These are phyloP conservation scores for Habropoda laboriosa DNA, from an alignment of 1,140 invertebrate genomes.

Conservation along the genomic window DNA sequence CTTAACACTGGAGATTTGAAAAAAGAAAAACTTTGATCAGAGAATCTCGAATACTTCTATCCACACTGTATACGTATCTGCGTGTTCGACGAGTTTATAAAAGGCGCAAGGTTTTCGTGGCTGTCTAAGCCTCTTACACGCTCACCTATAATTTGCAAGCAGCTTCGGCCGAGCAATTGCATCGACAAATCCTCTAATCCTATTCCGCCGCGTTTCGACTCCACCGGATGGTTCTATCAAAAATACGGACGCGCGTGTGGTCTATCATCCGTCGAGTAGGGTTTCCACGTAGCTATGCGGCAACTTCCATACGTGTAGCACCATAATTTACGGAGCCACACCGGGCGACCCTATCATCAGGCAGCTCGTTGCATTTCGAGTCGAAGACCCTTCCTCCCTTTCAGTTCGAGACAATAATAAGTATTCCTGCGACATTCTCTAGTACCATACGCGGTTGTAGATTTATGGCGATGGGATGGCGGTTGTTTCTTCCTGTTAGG, in stretches of 20 bases:
- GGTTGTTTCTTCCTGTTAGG: background rate
- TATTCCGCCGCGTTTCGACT: constrained; percentile 9
- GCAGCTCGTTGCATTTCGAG: constrained; percentile 36
- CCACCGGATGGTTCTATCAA: background rate
- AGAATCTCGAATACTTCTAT: no score
- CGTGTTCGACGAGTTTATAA: background rate
- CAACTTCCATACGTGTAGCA: constrained; percentile 34
- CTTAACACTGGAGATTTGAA: no score
- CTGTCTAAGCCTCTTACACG: background rate
- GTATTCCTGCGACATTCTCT: constrained; percentile 5
- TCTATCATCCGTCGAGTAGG: constrained; percentile 7
- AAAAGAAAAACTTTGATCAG: no score
- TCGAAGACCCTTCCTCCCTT: constrained; percentile 27
- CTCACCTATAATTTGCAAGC: constrained; percentile 1
- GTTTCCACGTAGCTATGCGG: constrained; percentile 30
- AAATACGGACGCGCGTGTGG: constrained; percentile 33
- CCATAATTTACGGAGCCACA: constrained; percentile 41
- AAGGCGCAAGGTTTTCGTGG: background rate
- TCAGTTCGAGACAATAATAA: constrained; percentile 24
- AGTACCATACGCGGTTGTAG: background rate
- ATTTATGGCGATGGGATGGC: background rate
- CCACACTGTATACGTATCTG: no score
- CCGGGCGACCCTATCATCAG: constrained; percentile 38
- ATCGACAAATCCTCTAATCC: constrained; percentile 29
- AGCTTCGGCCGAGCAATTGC: background rate